Conservation (phyloP, 2,113 vertebrate species). For the Ornithorhynchus anatinus region DNA sequence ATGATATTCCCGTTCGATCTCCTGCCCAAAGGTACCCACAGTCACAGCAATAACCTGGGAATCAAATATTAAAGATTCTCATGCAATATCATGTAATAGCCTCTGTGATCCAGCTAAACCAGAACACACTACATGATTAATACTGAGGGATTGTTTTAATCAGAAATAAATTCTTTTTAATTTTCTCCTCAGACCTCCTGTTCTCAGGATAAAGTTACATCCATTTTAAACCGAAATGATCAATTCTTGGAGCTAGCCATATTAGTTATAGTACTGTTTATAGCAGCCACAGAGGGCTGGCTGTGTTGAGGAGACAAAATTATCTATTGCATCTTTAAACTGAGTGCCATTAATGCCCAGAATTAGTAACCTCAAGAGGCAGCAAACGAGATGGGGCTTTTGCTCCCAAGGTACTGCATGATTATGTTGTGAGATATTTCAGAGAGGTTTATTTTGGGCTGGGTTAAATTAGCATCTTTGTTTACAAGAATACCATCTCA, state of each 20-base stretch:
- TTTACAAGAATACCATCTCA: conserved; percentile 69
- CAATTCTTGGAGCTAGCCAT: neutral
- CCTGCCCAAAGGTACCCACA: no score
- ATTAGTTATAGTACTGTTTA: neutral
- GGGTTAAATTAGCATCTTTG: conserved; percentile 66
- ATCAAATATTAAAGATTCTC: no score
- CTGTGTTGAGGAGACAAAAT: neutral
- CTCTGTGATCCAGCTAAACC: no score
- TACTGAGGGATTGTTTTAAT: neutral
- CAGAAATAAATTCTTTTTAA: neutral
- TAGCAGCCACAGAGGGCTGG: neutral
- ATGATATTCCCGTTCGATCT: no score
- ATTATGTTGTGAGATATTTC: conserved; percentile 60
- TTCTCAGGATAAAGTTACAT: neutral
- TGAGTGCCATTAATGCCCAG: conserved; percentile 21
- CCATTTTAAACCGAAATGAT: neutral
- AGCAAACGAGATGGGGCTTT: conserved; percentile 30
- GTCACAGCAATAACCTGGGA: no score
- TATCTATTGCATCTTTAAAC: conserved; percentile 11
- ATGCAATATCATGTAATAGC: no score
- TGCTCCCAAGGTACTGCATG: conserved; percentile 51
- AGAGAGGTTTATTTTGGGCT: conserved; percentile 61
- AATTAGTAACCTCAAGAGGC: conserved; percentile 46
- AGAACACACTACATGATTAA: no score
- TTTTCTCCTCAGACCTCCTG: neutral